Evolutionary conservation across 2,113 vertebrate species (phyloP).

Genomic region (Rafetus swinhoei): DNA sequence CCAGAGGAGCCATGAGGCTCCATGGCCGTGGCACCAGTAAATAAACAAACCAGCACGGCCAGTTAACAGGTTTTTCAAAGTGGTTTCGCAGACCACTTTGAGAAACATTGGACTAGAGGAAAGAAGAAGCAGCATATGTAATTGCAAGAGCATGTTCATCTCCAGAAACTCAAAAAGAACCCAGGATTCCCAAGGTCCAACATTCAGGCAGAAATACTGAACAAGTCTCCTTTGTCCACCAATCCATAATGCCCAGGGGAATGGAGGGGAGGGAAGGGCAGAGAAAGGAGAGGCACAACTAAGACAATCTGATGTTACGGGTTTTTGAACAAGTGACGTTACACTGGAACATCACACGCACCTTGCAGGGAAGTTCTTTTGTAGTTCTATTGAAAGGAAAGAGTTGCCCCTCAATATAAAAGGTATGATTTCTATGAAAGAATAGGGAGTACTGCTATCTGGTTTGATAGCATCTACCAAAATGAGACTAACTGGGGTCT

Average conservation of each 20-base stretch:
- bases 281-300: neutral
- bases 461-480: neutral
- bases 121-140: neutral
- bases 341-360: neutral
- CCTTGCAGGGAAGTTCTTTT: neutral
- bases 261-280: neutral
- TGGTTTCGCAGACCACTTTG: too few species aligned
- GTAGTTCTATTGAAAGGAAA: neutral
- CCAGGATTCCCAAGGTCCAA: neutral
- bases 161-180: neutral
- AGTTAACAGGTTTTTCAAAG: too few species aligned
- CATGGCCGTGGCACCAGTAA: too few species aligned
- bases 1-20: too few species aligned
- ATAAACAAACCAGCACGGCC: too few species aligned
- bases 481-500: neutral
- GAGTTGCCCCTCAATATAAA: neutral
- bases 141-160: neutral
- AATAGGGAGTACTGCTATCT: neutral
- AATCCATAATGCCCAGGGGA: neutral
- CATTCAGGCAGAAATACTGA: accelerated
- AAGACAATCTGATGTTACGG: neutral
- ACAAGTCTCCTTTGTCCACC: neutral
- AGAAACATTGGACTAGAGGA: neutral
- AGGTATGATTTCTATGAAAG: neutral
- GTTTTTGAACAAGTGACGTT: neutral